Base-by-base conservation (phyloP, 2,113 vertebrate genomes). In the Sclerurus mexicanus region DNA sequence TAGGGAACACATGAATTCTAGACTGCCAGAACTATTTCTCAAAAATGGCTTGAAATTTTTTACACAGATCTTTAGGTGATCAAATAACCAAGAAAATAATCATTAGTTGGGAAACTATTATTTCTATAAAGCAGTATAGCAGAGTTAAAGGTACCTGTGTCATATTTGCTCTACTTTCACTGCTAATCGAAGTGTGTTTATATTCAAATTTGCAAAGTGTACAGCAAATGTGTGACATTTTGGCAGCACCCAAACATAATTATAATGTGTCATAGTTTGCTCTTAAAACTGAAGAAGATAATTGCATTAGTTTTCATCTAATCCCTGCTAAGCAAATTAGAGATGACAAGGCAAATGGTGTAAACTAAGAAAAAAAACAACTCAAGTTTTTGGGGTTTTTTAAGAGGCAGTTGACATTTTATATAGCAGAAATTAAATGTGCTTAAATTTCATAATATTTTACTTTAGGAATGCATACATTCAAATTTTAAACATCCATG, bases 261-360 rank as follows among this genome's bases (percentile, higher is more conserved):
- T 31, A 10, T 35, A 9, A 64, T 58, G 46, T 27, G 39, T 86
- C 44, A 17, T 55, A 93, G 82, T 91, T 97, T 58, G 75, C 78
- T 62, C 53, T 97, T 87, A 74, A 40, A 79, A 46, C 60, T 96
- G n/a, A 69, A 27, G 78, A 80, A 47, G 46, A 22, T 68, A 69
- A 22, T 25, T 79, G 23, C 17, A 39, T 42, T 52, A 21, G n/a
- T 97, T 85, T 91, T 59, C n/a, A 69, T 97, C 18, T 76, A 84
- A 62, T 93, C 89, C 24, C 42, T 96, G 59, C 68, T 96, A 62
- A 95, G 85, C 94, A 95, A 67, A 84, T 96, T 21, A 84, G 83
- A 56, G 66, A 95, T 78, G 87, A 94, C 30, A 89, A 89, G 68
- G 79, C 91, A 85, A 95, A 93, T 33, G 86, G 90, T 77, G 88